A percentile compares a stretch with the other conserved stretches of the same genome.
Conservation (phyloP, 1,140 invertebrate genomes). For the Mylabris phalerata region DNA sequence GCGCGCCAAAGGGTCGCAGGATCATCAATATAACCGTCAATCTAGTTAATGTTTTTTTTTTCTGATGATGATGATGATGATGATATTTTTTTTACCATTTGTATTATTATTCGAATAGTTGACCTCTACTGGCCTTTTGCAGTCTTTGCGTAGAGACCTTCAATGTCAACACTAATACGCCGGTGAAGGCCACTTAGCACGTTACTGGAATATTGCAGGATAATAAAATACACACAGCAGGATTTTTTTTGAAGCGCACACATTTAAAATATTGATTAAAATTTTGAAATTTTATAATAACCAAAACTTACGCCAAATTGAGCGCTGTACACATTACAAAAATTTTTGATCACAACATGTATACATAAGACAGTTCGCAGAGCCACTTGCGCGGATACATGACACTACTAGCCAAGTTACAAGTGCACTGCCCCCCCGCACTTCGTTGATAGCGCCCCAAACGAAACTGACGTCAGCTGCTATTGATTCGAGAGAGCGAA, state of each 20-base stretch:
- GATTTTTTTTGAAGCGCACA: constrained; percentile 6
- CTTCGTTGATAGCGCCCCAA: constrained; percentile 37
- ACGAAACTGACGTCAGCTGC: constrained; percentile 39
- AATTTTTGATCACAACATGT: constrained; percentile 28
- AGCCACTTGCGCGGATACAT: constrained; percentile 42
- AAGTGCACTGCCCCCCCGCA: constrained; percentile 40
- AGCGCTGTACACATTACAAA: constrained; percentile 27
- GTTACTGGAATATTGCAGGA: constrained; percentile 30
- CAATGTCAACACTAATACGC: constrained; percentile 42
- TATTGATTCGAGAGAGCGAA: constrained; percentile 37
- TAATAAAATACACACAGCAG: constrained; percentile 3
- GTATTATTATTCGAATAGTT: constrained; percentile 34
- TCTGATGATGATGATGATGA: not conserved
- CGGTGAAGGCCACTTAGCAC: constrained; percentile 40
- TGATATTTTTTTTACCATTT: constrained; percentile 15
- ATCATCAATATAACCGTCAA: not conserved
- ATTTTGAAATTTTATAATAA: constrained; percentile 18
- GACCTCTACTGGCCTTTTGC: constrained; percentile 41
- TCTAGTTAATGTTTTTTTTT: not conserved
- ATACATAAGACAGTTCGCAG: constrained; percentile 36
- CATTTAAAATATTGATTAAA: constrained; percentile 18
- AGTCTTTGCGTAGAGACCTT: constrained; percentile 41
- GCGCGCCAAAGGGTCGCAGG: not conserved
- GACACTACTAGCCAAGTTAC: constrained; percentile 43
- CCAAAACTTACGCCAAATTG: constrained; percentile 33